Evolutionary conservation across 2,797 vertebrate species (phyloP).

Genomic region (Sebastes itinus): DNA sequence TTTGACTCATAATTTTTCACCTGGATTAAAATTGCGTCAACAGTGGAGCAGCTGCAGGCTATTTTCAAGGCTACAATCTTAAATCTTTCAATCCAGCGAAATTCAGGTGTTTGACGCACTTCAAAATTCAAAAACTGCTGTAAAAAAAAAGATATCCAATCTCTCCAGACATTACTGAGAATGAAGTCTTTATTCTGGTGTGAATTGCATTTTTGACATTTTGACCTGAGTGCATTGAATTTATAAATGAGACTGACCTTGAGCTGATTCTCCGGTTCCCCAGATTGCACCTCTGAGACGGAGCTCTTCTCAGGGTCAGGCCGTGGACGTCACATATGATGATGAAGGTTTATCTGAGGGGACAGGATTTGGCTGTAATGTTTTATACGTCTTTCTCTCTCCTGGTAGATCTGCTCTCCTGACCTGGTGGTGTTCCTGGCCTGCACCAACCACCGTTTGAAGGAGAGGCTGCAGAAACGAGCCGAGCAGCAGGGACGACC

Average conservation of each 20-base stretch:
- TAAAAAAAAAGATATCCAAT: not conserved
- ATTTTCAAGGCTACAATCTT: not conserved
- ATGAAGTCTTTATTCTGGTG: not conserved
- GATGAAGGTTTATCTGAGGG: not conserved
- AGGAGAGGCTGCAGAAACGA: conserved; percentile 92
- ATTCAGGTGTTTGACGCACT: not conserved
- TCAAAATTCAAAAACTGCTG: not conserved
- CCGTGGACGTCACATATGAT: not conserved
- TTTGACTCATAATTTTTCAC: not conserved
- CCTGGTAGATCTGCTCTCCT: conserved; percentile 91
- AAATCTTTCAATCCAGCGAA: not conserved
- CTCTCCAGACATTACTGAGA: not conserved
- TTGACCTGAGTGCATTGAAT: not conserved
- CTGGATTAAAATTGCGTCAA: not conserved
- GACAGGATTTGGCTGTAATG: not conserved
- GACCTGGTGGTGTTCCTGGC: conserved; percentile 97
- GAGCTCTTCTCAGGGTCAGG: not conserved
- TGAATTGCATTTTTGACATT: conserved; percentile 14
- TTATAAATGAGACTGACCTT: not conserved
- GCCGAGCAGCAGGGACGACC: conserved; percentile 97
- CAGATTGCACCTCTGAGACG: not conserved
- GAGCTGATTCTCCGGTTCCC: not conserved
- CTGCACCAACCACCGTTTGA: conserved; percentile 93
- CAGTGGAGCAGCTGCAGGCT: not conserved
- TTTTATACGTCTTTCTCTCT: not conserved